Conservation (phyloP, 2,113 vertebrate genomes). For the Hystrix cristata region DNA sequence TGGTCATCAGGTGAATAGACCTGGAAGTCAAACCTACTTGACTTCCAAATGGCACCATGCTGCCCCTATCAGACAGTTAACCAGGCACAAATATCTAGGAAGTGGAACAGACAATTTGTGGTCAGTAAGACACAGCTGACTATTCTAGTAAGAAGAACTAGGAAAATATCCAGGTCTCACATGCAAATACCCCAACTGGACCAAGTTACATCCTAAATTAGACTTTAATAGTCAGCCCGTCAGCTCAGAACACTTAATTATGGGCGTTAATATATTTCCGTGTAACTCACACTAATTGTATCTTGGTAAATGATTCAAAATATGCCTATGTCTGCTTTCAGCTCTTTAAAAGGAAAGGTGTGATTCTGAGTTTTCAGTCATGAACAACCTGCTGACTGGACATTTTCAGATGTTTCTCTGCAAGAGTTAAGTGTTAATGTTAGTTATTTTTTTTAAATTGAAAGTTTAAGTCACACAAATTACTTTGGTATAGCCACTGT, state of each 20-base stretch:
- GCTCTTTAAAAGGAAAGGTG: not conserved
- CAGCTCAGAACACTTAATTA: not conserved
- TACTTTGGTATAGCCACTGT: not conserved
- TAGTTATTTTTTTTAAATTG: conserved; percentile 39
- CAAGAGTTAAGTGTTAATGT: not conserved
- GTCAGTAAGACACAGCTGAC: not conserved
- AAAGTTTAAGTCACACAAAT: conserved; percentile 37
- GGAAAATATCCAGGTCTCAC: not conserved
- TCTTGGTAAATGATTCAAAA: not conserved
- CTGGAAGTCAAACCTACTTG: not conserved
- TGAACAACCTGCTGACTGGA: not conserved
- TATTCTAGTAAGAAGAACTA: not conserved
- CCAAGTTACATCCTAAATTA: not conserved
- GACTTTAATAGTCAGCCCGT: not conserved
- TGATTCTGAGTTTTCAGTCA: not conserved
- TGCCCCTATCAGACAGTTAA: not conserved
- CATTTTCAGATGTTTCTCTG: conserved; percentile 19
- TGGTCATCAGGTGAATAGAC: not conserved
- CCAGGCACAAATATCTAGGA: not conserved
- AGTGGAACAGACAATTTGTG: not conserved
- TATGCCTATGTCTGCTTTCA: not conserved
- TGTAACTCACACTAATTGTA: not conserved
- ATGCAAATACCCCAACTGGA: not conserved
- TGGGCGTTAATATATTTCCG: not conserved
- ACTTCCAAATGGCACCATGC: not conserved